Conservation (phyloP, 2,888 invertebrate genomes). For the Brachyopa scutellaris region DNA sequence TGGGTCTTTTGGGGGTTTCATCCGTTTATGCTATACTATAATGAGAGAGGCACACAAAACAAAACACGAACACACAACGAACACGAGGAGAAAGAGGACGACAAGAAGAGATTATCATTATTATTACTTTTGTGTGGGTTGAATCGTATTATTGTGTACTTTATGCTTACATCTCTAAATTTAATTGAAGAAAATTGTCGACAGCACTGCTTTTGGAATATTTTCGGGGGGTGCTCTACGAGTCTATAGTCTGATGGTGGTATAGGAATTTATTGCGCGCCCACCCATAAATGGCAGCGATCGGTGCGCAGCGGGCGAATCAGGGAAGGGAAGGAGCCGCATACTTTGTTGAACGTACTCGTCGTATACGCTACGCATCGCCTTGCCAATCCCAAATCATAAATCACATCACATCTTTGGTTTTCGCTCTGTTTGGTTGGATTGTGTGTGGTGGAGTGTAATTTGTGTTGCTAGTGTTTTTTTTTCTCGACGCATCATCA, state of each 20-base stretch:
- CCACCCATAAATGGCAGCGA: constrained; percentile 63
- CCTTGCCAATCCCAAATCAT: constrained; percentile 66
- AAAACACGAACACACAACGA: neutral
- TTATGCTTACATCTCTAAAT: constrained; percentile 61
- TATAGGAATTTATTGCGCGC: constrained; percentile 57
- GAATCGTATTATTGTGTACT: constrained; percentile 65
- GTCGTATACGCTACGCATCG: too few relatives aligned
- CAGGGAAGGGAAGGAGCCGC: too few relatives aligned
- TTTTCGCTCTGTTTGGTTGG: constrained; percentile 24
- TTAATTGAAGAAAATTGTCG: constrained; percentile 72
- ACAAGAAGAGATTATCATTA: constrained; percentile 52
- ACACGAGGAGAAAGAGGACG: neutral
- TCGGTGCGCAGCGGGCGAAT: neutral
- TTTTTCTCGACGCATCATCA: neutral
- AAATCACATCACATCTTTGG: constrained; percentile 64
- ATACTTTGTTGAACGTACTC: too few relatives aligned
- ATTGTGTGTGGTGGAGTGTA: constrained; percentile 28
- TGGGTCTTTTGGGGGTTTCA: constrained; percentile 50
- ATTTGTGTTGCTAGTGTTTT: constrained; percentile 23
- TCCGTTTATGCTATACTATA: constrained; percentile 12
- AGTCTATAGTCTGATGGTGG: neutral
- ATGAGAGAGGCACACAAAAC: neutral
- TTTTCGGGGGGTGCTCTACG: constrained; percentile 1
- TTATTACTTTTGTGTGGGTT: constrained; percentile 58
- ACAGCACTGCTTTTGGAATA: constrained; percentile 45